Conservation (phyloP, 2,888 invertebrate genomes). For the Synergus itoensis region DNA sequence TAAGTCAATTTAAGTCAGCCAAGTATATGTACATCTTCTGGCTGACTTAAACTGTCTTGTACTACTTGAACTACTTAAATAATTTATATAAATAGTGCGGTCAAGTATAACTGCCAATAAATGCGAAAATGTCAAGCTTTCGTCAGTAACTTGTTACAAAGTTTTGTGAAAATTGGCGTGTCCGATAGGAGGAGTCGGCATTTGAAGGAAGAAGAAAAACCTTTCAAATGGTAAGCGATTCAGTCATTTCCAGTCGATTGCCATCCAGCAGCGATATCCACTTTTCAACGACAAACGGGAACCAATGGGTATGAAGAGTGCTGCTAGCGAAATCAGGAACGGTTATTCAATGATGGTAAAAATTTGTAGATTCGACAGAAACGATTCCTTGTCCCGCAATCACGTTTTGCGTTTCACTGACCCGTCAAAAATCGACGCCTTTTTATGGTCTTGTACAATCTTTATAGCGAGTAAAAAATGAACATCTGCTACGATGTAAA, state of each 20-base stretch:
- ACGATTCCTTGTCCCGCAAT: background rate
- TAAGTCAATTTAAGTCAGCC: too few species aligned
- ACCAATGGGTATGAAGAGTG: background rate
- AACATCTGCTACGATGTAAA: background rate
- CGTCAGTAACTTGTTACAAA: slow-evolving; percentile 32
- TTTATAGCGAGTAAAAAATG: background rate
- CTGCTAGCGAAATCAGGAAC: background rate
- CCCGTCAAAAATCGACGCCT: background rate
- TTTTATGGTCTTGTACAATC: background rate
- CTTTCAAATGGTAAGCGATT: slow-evolving; percentile 60
- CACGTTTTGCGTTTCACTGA: background rate
- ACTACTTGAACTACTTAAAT: background rate
- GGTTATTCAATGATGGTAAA: background rate
- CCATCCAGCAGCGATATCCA: slow-evolving; percentile 65
- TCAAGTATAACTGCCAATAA: background rate
- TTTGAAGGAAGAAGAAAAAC: slow-evolving; percentile 56
- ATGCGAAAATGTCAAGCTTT: background rate
- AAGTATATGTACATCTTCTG: too few species aligned
- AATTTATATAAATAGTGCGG: background rate
- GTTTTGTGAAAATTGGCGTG: slow-evolving; percentile 45
- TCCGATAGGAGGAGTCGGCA: slow-evolving; percentile 32
- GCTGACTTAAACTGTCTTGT: too few species aligned
- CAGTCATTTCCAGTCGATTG: slow-evolving; percentile 68
- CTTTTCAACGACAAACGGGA: slow-evolving; percentile 62
- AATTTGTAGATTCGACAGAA: background rate